Conservation (phyloP, 2,797 vertebrate species). For the Corythornis leucogaster region DNA sequence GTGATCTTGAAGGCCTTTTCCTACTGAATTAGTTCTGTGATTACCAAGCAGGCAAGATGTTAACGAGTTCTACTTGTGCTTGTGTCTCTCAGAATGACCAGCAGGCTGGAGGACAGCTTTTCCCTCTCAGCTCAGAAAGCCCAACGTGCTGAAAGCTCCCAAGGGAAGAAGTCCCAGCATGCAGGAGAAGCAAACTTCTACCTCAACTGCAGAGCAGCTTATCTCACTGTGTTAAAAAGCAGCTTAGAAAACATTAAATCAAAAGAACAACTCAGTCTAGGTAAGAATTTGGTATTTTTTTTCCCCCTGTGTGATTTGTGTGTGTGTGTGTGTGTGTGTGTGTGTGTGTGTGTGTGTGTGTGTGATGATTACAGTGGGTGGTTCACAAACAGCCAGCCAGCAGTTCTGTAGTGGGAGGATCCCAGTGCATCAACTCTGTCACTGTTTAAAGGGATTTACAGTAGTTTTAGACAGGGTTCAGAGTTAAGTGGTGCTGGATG, state of each 20-base stretch:
- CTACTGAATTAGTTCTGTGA: not conserved
- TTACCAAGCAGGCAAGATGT: not conserved
- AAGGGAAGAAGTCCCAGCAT: constrained; percentile 67
- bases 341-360: too few species aligned
- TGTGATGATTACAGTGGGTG: not conserved
- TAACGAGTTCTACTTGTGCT: not conserved
- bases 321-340: too few species aligned
- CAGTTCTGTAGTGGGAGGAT: not conserved
- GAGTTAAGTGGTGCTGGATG: not conserved
- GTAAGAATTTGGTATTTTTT: constrained; percentile 76
- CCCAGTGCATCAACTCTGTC: not conserved
- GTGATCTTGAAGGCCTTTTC: not conserved
- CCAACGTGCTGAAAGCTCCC: constrained; percentile 24
- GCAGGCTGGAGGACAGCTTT: constrained; percentile 26
- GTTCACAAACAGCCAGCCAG: not conserved
- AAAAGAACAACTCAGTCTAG: constrained; percentile 87
- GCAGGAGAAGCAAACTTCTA: constrained; percentile 89
- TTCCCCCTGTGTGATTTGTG: accelerated
- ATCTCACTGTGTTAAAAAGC: constrained; percentile 87
- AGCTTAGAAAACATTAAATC: constrained; percentile 91
- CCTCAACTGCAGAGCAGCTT: constrained; percentile 87
- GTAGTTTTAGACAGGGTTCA: not conserved
- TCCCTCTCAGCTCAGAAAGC: constrained; percentile 19
- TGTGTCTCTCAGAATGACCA: constrained; percentile 77
- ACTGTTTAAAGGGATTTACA: not conserved